Evolutionary conservation across 2,113 vertebrate species (phyloP).

Genomic region (Prietella phreatophila): DNA sequence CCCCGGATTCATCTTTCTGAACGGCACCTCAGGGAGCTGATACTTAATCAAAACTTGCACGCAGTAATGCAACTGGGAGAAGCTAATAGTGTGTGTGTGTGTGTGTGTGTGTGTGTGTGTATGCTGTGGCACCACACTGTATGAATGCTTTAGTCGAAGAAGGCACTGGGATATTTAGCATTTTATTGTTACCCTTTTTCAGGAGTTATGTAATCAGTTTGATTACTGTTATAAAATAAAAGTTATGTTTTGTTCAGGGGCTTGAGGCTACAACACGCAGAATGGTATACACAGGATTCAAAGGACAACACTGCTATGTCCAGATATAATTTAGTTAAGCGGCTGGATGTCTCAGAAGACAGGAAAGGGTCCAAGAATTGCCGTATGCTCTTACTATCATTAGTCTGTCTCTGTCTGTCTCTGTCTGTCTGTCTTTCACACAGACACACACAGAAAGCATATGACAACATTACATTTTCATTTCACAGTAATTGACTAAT

Average conservation of each 20-base stretch:
- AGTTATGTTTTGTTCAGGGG: background rate
- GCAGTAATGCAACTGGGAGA: slow-evolving; percentile 40
- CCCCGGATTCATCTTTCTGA: slow-evolving; percentile 49
- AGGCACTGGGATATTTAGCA: background rate
- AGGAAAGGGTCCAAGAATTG: background rate
- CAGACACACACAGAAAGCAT: background rate
- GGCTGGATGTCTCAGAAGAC: background rate
- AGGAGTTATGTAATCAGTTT: slow-evolving; percentile 15
- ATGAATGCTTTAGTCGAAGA: slow-evolving; percentile 6
- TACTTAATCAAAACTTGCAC: slow-evolving; percentile 49
- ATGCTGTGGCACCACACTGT: background rate
- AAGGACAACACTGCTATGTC: background rate
- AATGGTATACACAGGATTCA: background rate
- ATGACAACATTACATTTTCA: background rate
- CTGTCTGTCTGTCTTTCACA: background rate
- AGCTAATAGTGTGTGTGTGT: slow-evolving; percentile 15
- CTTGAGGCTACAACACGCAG: background rate
- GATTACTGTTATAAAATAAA: slow-evolving; percentile 1
- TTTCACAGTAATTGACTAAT: background rate
- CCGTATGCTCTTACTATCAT: background rate
- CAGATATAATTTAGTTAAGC: slow-evolving; percentile 7
- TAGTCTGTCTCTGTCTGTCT: background rate
- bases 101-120: slow-evolving; percentile 1
- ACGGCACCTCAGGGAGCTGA: slow-evolving; percentile 43
- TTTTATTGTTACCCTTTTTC: slow-evolving; percentile 10